These are phyloP conservation scores for Drosophila fungiperda DNA, from an alignment of 2,888 invertebrate species.

Conservation along the genomic window DNA sequence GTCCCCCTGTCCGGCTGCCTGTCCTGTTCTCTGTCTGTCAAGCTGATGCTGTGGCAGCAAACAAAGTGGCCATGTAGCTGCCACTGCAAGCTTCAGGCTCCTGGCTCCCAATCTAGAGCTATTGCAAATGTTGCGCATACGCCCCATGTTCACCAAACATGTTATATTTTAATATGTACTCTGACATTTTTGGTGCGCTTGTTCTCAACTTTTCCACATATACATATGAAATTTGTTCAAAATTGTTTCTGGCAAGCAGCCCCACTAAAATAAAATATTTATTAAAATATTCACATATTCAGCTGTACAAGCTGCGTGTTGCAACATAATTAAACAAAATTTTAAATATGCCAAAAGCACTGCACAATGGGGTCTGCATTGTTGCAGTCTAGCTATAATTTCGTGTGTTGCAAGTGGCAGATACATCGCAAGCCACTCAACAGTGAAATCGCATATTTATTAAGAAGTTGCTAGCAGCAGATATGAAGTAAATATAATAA, in stretches of 20 bases:
- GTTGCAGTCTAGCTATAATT: constrained; percentile 32
- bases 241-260: constrained; percentile 59
- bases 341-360: constrained; percentile 49
- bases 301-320: constrained; percentile 16
- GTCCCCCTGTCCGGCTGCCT: constrained; percentile 11
- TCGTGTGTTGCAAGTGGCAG: constrained; percentile 2
- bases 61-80: constrained; percentile 36
- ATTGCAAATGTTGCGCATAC: constrained; percentile 45
- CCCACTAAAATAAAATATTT: constrained; percentile 74
- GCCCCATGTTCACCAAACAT: constrained; percentile 23
- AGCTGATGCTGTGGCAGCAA: constrained; percentile 54
- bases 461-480: neutral
- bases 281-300: constrained; percentile 62
- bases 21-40: constrained; percentile 43
- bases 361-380: constrained; percentile 5
- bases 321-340: constrained; percentile 55
- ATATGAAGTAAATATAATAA: neutral
- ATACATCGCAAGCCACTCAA: neutral
- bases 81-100: neutral
- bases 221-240: constrained; percentile 66
- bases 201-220: constrained; percentile 60
- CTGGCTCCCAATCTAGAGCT: neutral
- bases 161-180: constrained; percentile 68
- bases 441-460: neutral
- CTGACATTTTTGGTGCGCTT: constrained; percentile 59